Percentiles rank a stretch among this genome's conserved stretches.
Evolutionary conservation across 2,888 invertebrate species (phyloP).

Genomic region (Chironomus riparius): DNA sequence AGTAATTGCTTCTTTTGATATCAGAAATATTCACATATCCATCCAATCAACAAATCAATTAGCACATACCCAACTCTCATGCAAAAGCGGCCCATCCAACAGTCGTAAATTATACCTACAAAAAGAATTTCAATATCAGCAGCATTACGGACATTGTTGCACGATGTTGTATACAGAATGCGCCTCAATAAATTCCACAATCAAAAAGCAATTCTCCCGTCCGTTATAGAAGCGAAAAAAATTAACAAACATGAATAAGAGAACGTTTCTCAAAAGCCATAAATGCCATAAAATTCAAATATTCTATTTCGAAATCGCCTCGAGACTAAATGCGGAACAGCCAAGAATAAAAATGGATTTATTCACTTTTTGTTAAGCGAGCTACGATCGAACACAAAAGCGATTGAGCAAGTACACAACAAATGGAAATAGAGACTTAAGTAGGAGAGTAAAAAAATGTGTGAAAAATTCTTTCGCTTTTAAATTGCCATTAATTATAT

Average conservation of each 20-base stretch:
- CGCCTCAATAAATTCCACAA: slow-evolving; percentile 1
- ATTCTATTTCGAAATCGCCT: background rate
- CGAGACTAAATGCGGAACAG: background rate
- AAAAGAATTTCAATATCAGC: background rate
- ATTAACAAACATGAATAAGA: background rate
- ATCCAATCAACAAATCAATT: background rate
- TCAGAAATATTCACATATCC: too few species aligned
- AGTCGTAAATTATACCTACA: background rate
- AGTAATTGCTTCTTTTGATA: too few species aligned
- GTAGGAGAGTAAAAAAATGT: slow-evolving; percentile 9
- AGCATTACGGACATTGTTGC: background rate
- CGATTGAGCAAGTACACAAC: background rate
- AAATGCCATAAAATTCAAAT: slow-evolving; percentile 9
- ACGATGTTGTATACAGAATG: background rate
- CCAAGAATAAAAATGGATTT: background rate
- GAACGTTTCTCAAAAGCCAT: background rate
- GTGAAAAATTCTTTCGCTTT: slow-evolving; percentile 24
- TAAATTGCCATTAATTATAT: slow-evolving; percentile 27
- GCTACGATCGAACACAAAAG: background rate
- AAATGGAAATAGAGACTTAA: background rate
- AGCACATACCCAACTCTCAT: background rate
- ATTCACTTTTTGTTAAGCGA: background rate
- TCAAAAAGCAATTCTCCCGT: background rate
- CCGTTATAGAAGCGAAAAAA: background rate
- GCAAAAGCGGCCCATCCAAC: too few species aligned